These are phyloP conservation scores for Lichenostomus cassidix DNA, from an alignment of 2,113 vertebrate genomes.

Conservation along the genomic window DNA sequence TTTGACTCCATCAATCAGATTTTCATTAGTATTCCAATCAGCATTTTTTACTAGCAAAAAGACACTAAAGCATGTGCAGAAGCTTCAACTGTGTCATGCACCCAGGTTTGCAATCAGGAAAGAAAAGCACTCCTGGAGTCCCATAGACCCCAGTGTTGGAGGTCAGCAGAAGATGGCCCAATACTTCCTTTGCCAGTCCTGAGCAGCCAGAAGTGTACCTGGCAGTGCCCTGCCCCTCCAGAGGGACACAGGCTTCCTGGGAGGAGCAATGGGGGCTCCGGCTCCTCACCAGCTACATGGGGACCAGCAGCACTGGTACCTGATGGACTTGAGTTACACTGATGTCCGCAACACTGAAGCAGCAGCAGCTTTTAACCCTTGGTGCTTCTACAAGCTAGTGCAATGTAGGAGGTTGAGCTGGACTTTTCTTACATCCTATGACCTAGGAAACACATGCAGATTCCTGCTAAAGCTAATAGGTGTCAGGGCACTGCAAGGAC, in stretches of 20 bases:
- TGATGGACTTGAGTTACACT: fast-evolving
- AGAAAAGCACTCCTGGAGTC: background rate
- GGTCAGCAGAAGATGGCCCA: background rate
- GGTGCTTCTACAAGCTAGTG: background rate
- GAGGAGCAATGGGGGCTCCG: background rate
- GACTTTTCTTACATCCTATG: background rate
- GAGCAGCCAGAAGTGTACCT: background rate
- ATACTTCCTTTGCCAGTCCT: background rate
- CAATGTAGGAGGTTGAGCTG: background rate
- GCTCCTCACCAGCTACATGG: background rate
- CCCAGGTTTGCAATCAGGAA: background rate
- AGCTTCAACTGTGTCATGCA: background rate
- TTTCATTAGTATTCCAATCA: background rate
- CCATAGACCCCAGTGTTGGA: background rate
- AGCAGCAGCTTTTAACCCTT: background rate
- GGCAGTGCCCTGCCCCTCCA: background rate
- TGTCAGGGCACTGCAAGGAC: fast-evolving
- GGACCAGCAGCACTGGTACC: background rate
- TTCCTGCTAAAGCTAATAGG: background rate
- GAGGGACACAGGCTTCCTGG: background rate
- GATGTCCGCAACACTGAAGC: background rate
- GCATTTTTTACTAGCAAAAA: background rate
- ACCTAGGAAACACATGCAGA: background rate
- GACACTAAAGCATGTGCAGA: background rate
- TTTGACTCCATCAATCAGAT: background rate